These are phyloP conservation scores for Spizaetus ornatus DNA, from an alignment of 2,113 vertebrate genomes.

Conservation along the genomic window DNA sequence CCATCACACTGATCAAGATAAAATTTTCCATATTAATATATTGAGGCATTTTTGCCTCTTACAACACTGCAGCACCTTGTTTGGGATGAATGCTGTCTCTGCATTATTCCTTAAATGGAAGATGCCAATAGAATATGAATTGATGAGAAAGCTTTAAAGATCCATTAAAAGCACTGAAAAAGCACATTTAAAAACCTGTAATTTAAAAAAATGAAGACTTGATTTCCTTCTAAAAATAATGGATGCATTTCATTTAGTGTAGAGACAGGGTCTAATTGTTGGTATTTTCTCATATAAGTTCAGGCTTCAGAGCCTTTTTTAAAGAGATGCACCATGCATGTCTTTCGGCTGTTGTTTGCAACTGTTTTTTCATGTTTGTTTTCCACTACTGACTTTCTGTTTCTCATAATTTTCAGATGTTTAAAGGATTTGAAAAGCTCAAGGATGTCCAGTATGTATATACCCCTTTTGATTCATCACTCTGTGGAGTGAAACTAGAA, in stretches of 20 bases:
- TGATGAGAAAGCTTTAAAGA: neutral
- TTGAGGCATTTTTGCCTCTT: neutral
- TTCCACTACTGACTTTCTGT: neutral
- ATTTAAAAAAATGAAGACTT: neutral
- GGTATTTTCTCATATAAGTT: neutral
- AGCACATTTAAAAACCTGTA: neutral
- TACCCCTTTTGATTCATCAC: conserved; percentile 84
- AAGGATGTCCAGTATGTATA: conserved; percentile 90
- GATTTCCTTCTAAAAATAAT: neutral
- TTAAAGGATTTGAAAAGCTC: conserved; percentile 90
- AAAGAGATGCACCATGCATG: neutral
- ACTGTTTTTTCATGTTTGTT: neutral
- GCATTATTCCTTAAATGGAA: neutral
- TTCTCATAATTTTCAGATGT: conserved; percentile 81
- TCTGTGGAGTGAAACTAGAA: conserved; percentile 89
- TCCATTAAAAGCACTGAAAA: neutral
- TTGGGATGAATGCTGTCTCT: neutral
- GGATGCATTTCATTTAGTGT: neutral
- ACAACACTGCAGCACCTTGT: neutral
- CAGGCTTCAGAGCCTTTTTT: neutral
- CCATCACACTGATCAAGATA: neutral
- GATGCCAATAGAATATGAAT: neutral
- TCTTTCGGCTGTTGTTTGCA: neutral
- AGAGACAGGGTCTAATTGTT: neutral
- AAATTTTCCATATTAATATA: neutral